Evolutionary conservation across 2,888 invertebrate species (phyloP), one percentile per base, ranked within the genome.

Genomic region (Pardosa pseudoannulata): DNA sequence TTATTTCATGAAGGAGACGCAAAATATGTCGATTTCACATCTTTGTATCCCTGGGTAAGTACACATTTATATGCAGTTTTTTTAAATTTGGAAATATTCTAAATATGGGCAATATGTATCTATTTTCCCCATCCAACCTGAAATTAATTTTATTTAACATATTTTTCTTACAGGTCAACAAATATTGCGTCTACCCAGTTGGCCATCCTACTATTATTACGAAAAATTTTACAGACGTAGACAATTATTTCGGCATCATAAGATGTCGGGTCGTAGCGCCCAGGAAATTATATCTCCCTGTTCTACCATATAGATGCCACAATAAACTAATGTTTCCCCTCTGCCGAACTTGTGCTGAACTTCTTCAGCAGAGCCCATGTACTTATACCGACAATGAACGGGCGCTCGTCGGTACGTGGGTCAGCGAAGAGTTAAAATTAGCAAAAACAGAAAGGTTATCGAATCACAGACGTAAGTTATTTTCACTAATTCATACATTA

Each of bases 181-280:
- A 79, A 56, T 56, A 68, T 32, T 74, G 88, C 11, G n/a, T 62
- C 0, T 90, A 89, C 65, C 90, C 90, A 1, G 31, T 89, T 0
- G 89, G 90, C 7, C 90, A 90, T 65, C 89, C 89, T 11, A 23
- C 88, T n/a, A 86, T 90, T 80, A 89, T 72, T 79, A 88, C 19
- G n/a, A 83, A 89, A 79, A 78, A 90, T 39, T 90, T 90, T 70
- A 19, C 64, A 23, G 64, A 70, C 7, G 27, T 89, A 9, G 56
- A 56, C 7, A 16, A 88, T 6, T 90, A 90, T 32, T 89, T 89
- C 73, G 91, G 90, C 0, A 23, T 90, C 0, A 79, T 90, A 1
- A 89, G 90, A 79, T 90, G 90, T 68, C 89, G 88, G 71, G 76
- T 90, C 0, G 67, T 91, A 0, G 90, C 90, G 0, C 89, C 88